Percentiles rank a stretch among this genome's conserved stretches.
Conservation (phyloP, 2,888 invertebrate genomes). For the Cremastobaeus sp. region DNA sequence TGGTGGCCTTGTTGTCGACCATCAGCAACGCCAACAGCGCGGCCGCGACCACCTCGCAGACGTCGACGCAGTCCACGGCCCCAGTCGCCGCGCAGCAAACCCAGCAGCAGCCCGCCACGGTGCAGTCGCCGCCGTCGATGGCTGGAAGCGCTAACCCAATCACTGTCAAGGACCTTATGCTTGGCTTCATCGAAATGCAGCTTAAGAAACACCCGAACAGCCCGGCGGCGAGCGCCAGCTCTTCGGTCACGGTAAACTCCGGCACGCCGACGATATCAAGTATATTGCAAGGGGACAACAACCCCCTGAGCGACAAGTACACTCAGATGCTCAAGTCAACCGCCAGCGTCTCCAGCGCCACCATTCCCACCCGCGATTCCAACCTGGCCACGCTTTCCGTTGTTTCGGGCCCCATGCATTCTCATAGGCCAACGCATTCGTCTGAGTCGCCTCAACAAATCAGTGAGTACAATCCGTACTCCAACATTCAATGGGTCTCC, state of each 20-base stretch:
- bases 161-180: slow-evolving; percentile 89
- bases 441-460: slow-evolving; percentile 72
- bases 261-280: slow-evolving; percentile 82
- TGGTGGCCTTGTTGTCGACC: slow-evolving; percentile 70
- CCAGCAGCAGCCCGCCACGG: slow-evolving; percentile 73
- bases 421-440: slow-evolving; percentile 68
- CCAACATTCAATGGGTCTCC: no score
- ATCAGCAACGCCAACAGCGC: slow-evolving; percentile 68
- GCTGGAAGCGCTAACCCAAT: slow-evolving; percentile 81
- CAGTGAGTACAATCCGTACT: slow-evolving; percentile 67
- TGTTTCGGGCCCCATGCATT: slow-evolving; percentile 79
- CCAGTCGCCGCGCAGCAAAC: slow-evolving; percentile 68
- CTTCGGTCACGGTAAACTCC: slow-evolving; percentile 76
- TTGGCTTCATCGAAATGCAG: slow-evolving; percentile 90
- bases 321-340: slow-evolving; percentile 79
- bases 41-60: slow-evolving; percentile 73
- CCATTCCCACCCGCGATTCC: slow-evolving; percentile 72
- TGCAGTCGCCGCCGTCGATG: slow-evolving; percentile 74
- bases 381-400: slow-evolving; percentile 85
- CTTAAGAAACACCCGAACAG: slow-evolving; percentile 83
- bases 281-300: slow-evolving; percentile 80
- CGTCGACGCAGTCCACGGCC: slow-evolving; percentile 73
- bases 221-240: slow-evolving; percentile 73
- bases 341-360: slow-evolving; percentile 69
- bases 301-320: slow-evolving; percentile 80